These are phyloP conservation scores for Ctenoplectra terminalis DNA, from an alignment of 1,140 invertebrate species.

Conservation along the genomic window DNA sequence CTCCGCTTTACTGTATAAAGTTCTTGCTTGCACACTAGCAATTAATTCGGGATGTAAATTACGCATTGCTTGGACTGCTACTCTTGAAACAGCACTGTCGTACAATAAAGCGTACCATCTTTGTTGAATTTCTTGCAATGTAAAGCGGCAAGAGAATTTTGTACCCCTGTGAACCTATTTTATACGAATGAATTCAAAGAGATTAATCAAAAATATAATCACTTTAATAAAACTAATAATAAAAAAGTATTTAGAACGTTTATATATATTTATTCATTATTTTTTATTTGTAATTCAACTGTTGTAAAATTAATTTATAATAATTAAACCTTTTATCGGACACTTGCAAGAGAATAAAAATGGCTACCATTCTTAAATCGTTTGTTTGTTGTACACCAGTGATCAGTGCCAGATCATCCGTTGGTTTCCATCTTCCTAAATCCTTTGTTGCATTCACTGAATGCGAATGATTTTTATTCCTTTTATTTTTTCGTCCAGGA, in stretches of 20 bases:
- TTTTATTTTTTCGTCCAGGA: slow-evolving; percentile 80
- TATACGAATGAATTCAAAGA: neutral
- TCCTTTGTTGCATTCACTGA: slow-evolving; percentile 88
- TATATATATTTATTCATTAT: too few species aligned
- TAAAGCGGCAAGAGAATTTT: slow-evolving; percentile 98
- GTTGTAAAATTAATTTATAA: neutral
- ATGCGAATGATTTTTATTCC: slow-evolving; percentile 81
- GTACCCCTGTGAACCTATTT: slow-evolving; percentile 93
- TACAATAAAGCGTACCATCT: slow-evolving; percentile 98
- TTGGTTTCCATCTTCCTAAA: slow-evolving; percentile 97
- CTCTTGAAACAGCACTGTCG: slow-evolving; percentile 92
- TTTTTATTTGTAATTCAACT: slow-evolving; percentile 3
- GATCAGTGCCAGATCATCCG: slow-evolving; percentile 97
- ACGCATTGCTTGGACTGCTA: slow-evolving; percentile 95
- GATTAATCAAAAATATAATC: too few species aligned
- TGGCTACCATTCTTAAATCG: slow-evolving; percentile 79
- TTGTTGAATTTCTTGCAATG: slow-evolving; percentile 95
- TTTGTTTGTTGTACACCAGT: slow-evolving; percentile 95
- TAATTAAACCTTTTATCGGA: neutral
- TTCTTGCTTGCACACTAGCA: slow-evolving; percentile 92
- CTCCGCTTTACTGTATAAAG: slow-evolving; percentile 94
- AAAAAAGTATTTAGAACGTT: too few species aligned
- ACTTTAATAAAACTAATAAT: too few species aligned
- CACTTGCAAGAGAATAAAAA: neutral
- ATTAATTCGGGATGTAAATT: slow-evolving; percentile 96